phyloP scores from a whole-genome alignment of 2,888 invertebrate species.

The Fragum fragum region DNA sequence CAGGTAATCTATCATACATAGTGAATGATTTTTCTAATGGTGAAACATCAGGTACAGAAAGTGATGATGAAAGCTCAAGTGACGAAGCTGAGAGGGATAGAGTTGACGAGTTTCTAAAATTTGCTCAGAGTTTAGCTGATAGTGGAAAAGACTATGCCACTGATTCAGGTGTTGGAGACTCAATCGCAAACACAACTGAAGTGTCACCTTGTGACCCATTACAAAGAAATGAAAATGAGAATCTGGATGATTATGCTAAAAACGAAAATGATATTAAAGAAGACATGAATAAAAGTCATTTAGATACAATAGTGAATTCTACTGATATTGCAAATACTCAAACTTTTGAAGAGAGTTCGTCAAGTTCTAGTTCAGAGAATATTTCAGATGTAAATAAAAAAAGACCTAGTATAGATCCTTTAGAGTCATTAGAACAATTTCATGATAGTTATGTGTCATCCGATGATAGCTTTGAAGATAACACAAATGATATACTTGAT shows the following conservation, averaged over 20 bases:
- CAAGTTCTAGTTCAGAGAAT: slow-evolving; percentile 69
- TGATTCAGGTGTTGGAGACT: slow-evolving; percentile 77
- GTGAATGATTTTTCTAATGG: slow-evolving; percentile 22
- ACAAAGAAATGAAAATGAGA: slow-evolving; percentile 64
- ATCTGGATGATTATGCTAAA: slow-evolving; percentile 44
- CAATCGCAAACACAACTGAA: slow-evolving; percentile 68
- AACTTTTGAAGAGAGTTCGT: slow-evolving; percentile 56
- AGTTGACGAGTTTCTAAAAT: slow-evolving; percentile 70
- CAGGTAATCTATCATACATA: slow-evolving; percentile 21
- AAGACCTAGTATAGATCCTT: slow-evolving; percentile 76
- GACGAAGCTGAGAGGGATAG: slow-evolving; percentile 62
- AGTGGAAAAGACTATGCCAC: slow-evolving; percentile 76
- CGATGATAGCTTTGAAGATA: slow-evolving; percentile 76
- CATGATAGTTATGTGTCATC: slow-evolving; percentile 72
- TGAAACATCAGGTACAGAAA: slow-evolving; percentile 53
- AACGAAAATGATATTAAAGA: not conserved
- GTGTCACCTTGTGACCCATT: slow-evolving; percentile 74
- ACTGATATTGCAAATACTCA: slow-evolving; percentile 8
- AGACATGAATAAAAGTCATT: not conserved
- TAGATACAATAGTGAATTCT: slow-evolving; percentile 13
- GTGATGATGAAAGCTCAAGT: slow-evolving; percentile 63
- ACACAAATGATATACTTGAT: slow-evolving; percentile 40
- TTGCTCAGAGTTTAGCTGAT: slow-evolving; percentile 76
- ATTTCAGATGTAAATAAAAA: slow-evolving; percentile 66
- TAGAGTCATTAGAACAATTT: slow-evolving; percentile 75